Percentiles rank a stretch among this genome's conserved stretches.
These are phyloP conservation scores for Vulpes ferrilata DNA, from an alignment of 2,113 vertebrate genomes.

Conservation along the genomic window DNA sequence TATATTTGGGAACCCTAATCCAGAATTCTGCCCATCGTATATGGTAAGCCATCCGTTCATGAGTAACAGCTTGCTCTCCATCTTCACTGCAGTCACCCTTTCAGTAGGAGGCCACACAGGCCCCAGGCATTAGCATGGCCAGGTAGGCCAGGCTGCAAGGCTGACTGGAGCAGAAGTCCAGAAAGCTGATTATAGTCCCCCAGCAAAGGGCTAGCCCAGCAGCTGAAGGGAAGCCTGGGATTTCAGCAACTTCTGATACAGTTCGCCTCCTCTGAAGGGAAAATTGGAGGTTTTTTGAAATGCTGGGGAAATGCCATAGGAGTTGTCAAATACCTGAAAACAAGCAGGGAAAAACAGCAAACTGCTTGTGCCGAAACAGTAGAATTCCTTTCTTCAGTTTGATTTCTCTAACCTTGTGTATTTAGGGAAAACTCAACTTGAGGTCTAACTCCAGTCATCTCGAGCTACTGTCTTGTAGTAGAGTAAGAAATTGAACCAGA, in stretches of 20 bases:
- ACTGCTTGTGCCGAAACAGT: slow-evolving; percentile 42
- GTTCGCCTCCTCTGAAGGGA: slow-evolving; percentile 38
- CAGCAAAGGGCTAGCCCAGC: background rate
- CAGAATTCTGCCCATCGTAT: background rate
- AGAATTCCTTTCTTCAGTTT: slow-evolving; percentile 65
- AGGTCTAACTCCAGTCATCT: slow-evolving; percentile 35
- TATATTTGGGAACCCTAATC: background rate
- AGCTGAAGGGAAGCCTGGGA: background rate
- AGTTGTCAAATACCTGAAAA: slow-evolving; percentile 70
- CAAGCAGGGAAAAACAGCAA: slow-evolving; percentile 67
- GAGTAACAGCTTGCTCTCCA: background rate
- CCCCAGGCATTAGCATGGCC: background rate
- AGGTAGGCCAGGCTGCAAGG: background rate
- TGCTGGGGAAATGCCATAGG: slow-evolving; percentile 50
- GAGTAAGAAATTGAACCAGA: slow-evolving; percentile 77
- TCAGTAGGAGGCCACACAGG: background rate
- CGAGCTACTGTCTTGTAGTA: slow-evolving; percentile 64
- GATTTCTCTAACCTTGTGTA: slow-evolving; percentile 67
- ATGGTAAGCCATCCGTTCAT: background rate
- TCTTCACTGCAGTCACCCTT: background rate
- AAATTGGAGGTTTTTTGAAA: slow-evolving; percentile 68
- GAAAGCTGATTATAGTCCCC: background rate
- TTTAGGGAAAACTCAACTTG: slow-evolving; percentile 75
- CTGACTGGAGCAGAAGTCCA: background rate
- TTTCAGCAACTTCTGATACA: slow-evolving; percentile 5